Percentiles rank a stretch among this genome's conserved stretches.
phyloP scores from a whole-genome alignment of 2,888 invertebrate species.

The Clepsis dumicolana region DNA sequence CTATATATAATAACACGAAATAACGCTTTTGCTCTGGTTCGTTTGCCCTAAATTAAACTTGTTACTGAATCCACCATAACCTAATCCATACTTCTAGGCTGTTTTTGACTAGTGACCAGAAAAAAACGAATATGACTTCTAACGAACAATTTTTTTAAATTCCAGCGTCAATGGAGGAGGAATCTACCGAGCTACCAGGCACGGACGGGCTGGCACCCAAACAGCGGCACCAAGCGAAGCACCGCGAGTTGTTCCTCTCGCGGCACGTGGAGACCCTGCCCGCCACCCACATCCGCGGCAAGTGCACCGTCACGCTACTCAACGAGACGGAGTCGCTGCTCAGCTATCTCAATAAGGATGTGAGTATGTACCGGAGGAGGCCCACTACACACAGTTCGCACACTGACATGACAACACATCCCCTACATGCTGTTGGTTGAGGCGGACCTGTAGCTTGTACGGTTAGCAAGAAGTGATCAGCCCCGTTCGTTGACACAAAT shows the following conservation, averaged over 20 bases:
- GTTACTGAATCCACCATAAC: no score
- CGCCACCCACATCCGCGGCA: slow-evolving; percentile 99
- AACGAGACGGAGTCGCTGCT: slow-evolving; percentile 99
- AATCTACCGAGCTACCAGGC: slow-evolving; percentile 86
- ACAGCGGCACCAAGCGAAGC: slow-evolving; percentile 98
- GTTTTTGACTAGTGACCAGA: neutral
- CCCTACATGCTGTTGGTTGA: neutral
- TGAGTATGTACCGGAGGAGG: slow-evolving; percentile 86
- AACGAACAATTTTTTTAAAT: slow-evolving; percentile 42
- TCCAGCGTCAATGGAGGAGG: slow-evolving; percentile 90
- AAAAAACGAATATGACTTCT: neutral
- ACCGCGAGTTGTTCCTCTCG: slow-evolving; percentile 98
- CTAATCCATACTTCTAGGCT: no score
- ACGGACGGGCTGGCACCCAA: slow-evolving; percentile 91
- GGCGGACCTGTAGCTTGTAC: neutral
- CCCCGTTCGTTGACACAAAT: neutral
- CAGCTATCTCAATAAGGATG: slow-evolving; percentile 98
- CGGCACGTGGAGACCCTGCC: slow-evolving; percentile 99
- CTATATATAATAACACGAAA: no score
- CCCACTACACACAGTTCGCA: slow-evolving; percentile 33
- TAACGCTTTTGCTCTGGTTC: no score
- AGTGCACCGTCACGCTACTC: slow-evolving; percentile 99
- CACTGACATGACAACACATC: slow-evolving; percentile 15
- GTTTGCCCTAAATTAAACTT: no score
- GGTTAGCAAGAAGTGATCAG: neutral